Conservation (phyloP, 2,113 vertebrate species). For the Sinocyclocheilus rhinocerous region DNA sequence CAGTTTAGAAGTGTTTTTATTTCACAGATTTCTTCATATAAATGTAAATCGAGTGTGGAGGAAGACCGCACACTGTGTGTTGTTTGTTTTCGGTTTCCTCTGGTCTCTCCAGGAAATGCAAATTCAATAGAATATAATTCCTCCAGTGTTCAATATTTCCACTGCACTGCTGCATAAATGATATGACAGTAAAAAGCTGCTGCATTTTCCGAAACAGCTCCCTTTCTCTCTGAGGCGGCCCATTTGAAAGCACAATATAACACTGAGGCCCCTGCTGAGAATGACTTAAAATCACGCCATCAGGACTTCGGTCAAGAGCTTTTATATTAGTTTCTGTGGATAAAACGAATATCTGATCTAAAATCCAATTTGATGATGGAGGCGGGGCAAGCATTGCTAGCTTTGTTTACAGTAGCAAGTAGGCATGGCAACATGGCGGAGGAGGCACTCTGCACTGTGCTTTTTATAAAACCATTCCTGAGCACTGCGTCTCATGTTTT, state of each 20-base stretch:
- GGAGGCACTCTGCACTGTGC: too few species aligned
- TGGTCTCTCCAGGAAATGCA: not conserved
- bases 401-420: too few species aligned
- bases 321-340: not conserved
- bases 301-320: not conserved
- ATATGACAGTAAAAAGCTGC: slow-evolving; percentile 24
- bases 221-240: not conserved
- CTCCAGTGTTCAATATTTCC: slow-evolving; percentile 1
- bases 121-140: slow-evolving; percentile 17
- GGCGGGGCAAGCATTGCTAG: too few species aligned
- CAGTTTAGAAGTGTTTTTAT: not conserved
- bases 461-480: too few species aligned
- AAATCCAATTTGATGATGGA: not conserved
- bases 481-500: too few species aligned
- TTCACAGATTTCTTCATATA: slow-evolving; percentile 1
- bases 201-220: not conserved
- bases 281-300: not conserved
- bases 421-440: too few species aligned
- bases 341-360: not conserved
- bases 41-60: slow-evolving; percentile 8
- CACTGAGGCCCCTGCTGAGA: not conserved
- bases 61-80: not conserved
- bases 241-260: not conserved
- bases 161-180: not conserved
- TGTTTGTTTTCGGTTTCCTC: not conserved